Conservation (phyloP, 92 coral and sea anemone genomes). For the Porites rus region DNA sequence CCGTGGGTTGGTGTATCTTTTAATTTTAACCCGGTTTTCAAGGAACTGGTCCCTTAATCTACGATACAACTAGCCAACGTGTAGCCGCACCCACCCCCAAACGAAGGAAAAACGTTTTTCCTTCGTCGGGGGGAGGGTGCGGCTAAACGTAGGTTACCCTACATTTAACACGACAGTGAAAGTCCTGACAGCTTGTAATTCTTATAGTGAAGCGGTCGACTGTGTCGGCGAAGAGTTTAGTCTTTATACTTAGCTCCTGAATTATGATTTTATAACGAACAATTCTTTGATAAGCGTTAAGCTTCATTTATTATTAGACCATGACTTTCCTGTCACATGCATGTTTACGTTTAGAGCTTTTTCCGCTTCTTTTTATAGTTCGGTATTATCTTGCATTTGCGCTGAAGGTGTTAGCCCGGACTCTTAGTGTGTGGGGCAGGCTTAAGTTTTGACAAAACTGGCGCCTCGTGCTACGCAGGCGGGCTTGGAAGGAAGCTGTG, state of each 20-base stretch:
- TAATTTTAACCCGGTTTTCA: too few species aligned
- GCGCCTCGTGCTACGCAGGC: too few species aligned
- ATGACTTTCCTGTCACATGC: not conserved
- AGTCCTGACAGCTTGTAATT: not conserved
- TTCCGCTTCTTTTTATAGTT: not conserved
- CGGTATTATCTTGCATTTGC: not conserved
- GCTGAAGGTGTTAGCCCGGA: not conserved
- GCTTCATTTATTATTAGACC: not conserved
- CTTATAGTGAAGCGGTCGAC: not conserved
- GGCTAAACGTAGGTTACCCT: too few species aligned
- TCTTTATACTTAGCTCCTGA: not conserved
- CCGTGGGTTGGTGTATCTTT: too few species aligned
- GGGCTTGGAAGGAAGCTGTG: not conserved
- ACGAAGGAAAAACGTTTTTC: too few species aligned
- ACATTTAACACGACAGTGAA: not conserved
- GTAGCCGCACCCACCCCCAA: too few species aligned
- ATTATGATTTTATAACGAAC: not conserved
- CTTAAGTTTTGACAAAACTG: too few species aligned
- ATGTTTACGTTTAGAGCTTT: not conserved
- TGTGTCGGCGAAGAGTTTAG: not conserved
- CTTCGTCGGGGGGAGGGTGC: too few species aligned
- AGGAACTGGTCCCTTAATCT: not conserved
- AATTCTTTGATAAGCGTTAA: not conserved
- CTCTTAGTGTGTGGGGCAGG: too few species aligned
- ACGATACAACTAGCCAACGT: not conserved